Conservation (phyloP, 1,140 invertebrate species). For the Magallana gigas region DNA sequence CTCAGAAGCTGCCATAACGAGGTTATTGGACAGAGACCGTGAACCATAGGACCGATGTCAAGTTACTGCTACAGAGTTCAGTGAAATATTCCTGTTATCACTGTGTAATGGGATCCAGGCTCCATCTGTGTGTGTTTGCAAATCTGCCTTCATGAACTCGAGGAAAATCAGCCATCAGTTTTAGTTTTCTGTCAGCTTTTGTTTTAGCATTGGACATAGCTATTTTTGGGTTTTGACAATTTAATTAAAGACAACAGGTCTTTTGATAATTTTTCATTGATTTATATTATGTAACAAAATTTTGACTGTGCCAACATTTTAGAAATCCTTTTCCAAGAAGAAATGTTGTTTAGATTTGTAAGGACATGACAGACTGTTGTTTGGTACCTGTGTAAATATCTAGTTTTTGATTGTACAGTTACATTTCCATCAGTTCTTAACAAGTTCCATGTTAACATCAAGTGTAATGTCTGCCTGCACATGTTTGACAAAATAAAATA, state of each 20-base stretch:
- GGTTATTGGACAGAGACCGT: background rate
- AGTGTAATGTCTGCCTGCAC: constrained; percentile 58
- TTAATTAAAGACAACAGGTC: background rate
- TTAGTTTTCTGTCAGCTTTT: background rate
- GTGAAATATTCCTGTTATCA: constrained; percentile 29
- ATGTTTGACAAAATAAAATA: constrained; percentile 51
- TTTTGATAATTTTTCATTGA: background rate
- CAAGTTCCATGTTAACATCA: constrained; percentile 43
- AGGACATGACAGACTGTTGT: constrained; percentile 23
- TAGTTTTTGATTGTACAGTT: constrained; percentile 35
- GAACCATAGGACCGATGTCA: background rate
- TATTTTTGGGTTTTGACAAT: background rate
- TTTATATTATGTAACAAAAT: background rate
- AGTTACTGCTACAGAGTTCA: constrained; percentile 32
- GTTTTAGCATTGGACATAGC: background rate
- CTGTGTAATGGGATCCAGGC: constrained; percentile 18
- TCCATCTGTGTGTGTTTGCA: constrained; percentile 17
- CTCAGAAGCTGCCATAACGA: constrained; percentile 23
- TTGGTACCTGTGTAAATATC: constrained; percentile 31
- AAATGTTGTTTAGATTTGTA: constrained; percentile 25
- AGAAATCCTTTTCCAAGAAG: constrained; percentile 28
- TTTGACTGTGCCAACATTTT: background rate
- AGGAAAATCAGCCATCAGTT: background rate
- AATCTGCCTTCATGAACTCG: constrained; percentile 14
- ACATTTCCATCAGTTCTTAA: constrained; percentile 36